phyloP scores from a whole-genome alignment of 1,140 invertebrate genomes.

The Oedothorax gibbosus region DNA sequence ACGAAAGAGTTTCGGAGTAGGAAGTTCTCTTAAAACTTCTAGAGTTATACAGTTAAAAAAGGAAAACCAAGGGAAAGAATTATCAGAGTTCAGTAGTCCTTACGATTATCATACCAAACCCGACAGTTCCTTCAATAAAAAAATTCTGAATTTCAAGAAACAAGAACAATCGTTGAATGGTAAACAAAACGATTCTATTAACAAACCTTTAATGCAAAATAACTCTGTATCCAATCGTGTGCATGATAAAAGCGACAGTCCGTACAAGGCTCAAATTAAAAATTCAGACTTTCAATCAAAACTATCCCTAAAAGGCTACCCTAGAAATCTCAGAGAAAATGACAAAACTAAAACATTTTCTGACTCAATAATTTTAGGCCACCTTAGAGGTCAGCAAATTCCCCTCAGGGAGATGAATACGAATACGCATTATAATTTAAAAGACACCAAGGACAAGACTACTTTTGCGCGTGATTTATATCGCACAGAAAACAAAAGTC shows the following conservation, averaged over 20 bases:
- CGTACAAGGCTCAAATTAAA: not conserved
- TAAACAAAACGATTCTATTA: not conserved
- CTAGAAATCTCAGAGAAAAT: not conserved
- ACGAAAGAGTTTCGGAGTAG: not conserved
- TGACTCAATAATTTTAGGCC: slow-evolving; percentile 14
- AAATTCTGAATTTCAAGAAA: slow-evolving; percentile 4
- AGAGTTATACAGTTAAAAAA: not conserved
- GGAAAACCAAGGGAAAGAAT: slow-evolving; percentile 6
- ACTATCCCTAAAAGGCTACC: not conserved
- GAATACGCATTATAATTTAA: slow-evolving; percentile 14
- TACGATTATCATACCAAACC: not conserved
- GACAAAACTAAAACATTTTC: not conserved
- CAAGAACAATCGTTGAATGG: slow-evolving; percentile 6
- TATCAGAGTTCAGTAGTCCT: not conserved
- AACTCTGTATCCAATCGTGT: not conserved
- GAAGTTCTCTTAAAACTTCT: too few relatives aligned
- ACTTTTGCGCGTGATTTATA: not conserved
- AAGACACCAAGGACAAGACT: too few relatives aligned
- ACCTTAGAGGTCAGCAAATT: slow-evolving; percentile 36
- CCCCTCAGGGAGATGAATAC: slow-evolving; percentile 45
- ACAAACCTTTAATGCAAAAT: slow-evolving; percentile 4
- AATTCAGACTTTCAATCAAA: slow-evolving; percentile 10
- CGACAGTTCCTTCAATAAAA: not conserved
- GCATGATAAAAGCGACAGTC: not conserved
- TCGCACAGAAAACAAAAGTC: not conserved